Evolutionary conservation across 1,140 invertebrate species (phyloP).

Genomic region (Trachelipus rathkii): DNA sequence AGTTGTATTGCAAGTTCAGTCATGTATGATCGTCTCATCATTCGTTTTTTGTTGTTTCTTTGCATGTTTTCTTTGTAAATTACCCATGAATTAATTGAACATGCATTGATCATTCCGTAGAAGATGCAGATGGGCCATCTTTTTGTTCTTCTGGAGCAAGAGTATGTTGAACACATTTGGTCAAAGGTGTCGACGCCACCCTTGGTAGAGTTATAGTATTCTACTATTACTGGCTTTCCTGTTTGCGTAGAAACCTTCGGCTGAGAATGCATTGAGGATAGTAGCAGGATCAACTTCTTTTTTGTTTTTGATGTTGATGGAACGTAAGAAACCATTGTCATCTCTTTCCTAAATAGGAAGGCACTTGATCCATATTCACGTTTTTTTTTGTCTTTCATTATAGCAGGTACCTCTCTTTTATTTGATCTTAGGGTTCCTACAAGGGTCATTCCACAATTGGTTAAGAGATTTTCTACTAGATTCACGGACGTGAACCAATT

Average conservation of each 20-base stretch:
- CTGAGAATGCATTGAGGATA: conserved; percentile 43
- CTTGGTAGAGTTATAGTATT: conserved; percentile 46
- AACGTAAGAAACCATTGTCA: conserved; percentile 44
- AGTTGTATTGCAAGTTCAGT: background rate
- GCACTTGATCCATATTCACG: conserved; percentile 27
- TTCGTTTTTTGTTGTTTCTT: background rate
- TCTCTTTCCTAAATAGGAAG: conserved; percentile 28
- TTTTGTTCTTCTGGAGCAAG: conserved; percentile 20
- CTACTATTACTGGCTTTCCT: conserved; percentile 44
- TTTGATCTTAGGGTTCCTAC: conserved; percentile 12
- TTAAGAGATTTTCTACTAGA: background rate
- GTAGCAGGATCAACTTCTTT: conserved; percentile 38
- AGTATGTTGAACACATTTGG: conserved; percentile 34
- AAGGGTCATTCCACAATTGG: conserved; percentile 19
- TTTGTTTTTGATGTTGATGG: conserved; percentile 23
- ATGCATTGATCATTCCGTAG: conserved; percentile 36
- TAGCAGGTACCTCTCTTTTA: conserved; percentile 22
- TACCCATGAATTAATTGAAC: conserved; percentile 29
- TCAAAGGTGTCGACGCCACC: conserved; percentile 43
- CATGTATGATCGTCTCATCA: background rate
- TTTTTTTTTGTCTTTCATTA: conserved; percentile 3
- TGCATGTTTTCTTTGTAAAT: background rate
- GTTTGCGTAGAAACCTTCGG: background rate
- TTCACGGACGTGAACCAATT: conserved; percentile 21
- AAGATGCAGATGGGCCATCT: conserved; percentile 42